phyloP scores from a whole-genome alignment of 2,113 vertebrate genomes.

The Heliornis fulica region DNA sequence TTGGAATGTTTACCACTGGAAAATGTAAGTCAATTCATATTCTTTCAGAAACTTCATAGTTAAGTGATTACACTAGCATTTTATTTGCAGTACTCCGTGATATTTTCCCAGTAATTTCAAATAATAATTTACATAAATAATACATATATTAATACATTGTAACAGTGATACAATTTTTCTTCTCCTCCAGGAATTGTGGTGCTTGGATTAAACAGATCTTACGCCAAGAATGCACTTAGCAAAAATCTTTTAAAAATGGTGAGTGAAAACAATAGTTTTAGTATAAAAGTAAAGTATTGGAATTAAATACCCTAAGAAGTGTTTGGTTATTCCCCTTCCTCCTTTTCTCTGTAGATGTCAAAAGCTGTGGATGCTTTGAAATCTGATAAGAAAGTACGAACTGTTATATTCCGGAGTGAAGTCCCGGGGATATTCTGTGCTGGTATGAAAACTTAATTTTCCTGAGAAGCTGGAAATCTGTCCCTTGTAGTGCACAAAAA shows the following conservation, averaged over 20 bases:
- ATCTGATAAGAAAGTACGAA: conserved; percentile 91
- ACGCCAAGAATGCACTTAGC: conserved; percentile 95
- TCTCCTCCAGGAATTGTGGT: conserved; percentile 88
- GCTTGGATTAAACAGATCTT: conserved; percentile 92
- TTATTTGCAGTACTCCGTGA: background rate
- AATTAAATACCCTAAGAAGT: conserved; percentile 27
- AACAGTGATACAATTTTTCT: conserved; percentile 23
- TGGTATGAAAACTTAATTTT: conserved; percentile 81
- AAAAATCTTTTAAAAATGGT: conserved; percentile 93
- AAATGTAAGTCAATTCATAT: background rate
- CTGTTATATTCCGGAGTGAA: conserved; percentile 91
- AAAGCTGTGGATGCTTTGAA: conserved; percentile 90
- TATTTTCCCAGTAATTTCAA: background rate
- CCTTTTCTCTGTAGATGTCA: conserved; percentile 81
- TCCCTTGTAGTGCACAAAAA: background rate
- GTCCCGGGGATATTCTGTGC: conserved; percentile 97
- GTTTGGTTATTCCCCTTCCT: conserved; percentile 36
- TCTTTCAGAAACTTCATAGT: background rate
- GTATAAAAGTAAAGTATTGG: background rate
- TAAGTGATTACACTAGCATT: background rate
- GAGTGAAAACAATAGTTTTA: conserved; percentile 65
- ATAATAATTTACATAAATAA: background rate
- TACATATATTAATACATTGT: background rate
- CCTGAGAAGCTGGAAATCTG: conserved; percentile 23
- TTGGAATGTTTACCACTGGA: background rate